Percentiles rank a stretch among this genome's conserved stretches.
These are phyloP conservation scores for Microctenopoma stevenorrisi DNA, from an alignment of 2,797 vertebrate genomes.

Conservation along the genomic window DNA sequence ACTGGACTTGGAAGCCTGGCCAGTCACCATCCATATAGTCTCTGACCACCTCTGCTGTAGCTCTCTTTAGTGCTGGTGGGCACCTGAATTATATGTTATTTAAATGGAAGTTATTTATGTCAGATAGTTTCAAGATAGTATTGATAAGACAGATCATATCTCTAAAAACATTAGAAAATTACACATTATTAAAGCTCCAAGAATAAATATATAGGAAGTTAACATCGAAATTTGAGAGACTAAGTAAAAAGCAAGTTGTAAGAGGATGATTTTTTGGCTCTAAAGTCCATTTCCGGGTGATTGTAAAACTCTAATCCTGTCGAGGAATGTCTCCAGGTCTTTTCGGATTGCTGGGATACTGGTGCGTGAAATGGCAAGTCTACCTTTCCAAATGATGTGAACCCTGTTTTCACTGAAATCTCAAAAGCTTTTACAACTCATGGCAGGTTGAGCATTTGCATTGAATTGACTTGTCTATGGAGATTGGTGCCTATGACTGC, in stretches of 20 bases:
- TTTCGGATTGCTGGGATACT: constrained; percentile 84
- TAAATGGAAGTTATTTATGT: constrained; percentile 36
- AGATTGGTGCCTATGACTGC: constrained; percentile 51
- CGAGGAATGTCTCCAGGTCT: constrained; percentile 83
- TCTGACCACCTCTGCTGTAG: constrained; percentile 47
- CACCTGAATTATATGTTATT: constrained; percentile 40
- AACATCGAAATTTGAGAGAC: constrained; percentile 42
- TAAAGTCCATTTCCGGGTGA: constrained; percentile 76
- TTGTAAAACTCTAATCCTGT: constrained; percentile 84
- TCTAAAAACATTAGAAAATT: background rate
- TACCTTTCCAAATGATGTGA: constrained; percentile 84
- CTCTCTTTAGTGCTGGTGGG: constrained; percentile 26
- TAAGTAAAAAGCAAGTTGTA: constrained; percentile 55
- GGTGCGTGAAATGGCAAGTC: constrained; percentile 87
- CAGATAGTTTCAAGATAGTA: constrained; percentile 1
- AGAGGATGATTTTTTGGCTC: constrained; percentile 71
- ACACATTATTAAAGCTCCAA: background rate
- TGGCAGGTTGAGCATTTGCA: constrained; percentile 79
- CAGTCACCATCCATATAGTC: constrained; percentile 59
- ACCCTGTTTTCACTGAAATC: constrained; percentile 77
- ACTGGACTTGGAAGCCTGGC: constrained; percentile 81
- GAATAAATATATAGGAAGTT: constrained; percentile 9
- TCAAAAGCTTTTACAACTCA: constrained; percentile 76
- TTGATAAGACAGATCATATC: background rate
- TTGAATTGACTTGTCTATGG: constrained; percentile 72